These are phyloP conservation scores for Drosophila prolongata DNA, from an alignment of 2,888 invertebrate species.

Conservation along the genomic window DNA sequence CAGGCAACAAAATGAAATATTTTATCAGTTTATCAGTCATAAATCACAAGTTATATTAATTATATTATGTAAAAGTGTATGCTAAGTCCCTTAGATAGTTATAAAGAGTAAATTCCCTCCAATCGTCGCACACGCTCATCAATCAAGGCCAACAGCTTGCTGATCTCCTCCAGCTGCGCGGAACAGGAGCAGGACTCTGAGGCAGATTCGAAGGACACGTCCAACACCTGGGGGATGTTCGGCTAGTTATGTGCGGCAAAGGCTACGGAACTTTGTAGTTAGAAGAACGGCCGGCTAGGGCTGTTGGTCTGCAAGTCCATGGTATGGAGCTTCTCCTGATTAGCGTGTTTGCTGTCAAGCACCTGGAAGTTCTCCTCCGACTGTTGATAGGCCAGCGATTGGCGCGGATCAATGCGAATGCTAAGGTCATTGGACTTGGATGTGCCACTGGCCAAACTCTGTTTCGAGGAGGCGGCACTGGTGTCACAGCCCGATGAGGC, in stretches of 20 bases:
- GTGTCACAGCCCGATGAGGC: slow-evolving; percentile 49
- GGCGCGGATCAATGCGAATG: slow-evolving; percentile 82
- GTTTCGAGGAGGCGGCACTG: slow-evolving; percentile 41
- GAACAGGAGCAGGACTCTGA: slow-evolving; percentile 55
- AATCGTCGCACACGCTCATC: slow-evolving; percentile 59
- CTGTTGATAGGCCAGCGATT: slow-evolving; percentile 72
- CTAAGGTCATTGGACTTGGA: slow-evolving; percentile 64
- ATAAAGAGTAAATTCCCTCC: slow-evolving; percentile 46
- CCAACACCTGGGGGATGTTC: slow-evolving; percentile 68
- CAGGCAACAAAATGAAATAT: no score
- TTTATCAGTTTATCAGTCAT: no score
- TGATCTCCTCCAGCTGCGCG: slow-evolving; percentile 56
- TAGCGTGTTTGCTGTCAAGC: slow-evolving; percentile 77
- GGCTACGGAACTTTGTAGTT: slow-evolving; percentile 32
- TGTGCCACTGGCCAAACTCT: slow-evolving; percentile 26
- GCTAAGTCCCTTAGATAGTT: not conserved
- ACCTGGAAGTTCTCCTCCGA: slow-evolving; percentile 80
- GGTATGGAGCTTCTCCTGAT: slow-evolving; percentile 1
- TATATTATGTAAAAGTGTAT: not conserved
- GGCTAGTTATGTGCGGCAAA: slow-evolving; percentile 46
- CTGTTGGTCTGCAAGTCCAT: slow-evolving; percentile 21
- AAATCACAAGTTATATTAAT: no score
- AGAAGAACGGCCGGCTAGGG: slow-evolving; percentile 37
- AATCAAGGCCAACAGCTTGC: slow-evolving; percentile 34
- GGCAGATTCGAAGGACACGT: slow-evolving; percentile 57